Evolutionary conservation across 1,140 invertebrate genomes (phyloP), one percentile per base, ranked within the genome.

Genomic region (Schmidtea mediterranea): DNA sequence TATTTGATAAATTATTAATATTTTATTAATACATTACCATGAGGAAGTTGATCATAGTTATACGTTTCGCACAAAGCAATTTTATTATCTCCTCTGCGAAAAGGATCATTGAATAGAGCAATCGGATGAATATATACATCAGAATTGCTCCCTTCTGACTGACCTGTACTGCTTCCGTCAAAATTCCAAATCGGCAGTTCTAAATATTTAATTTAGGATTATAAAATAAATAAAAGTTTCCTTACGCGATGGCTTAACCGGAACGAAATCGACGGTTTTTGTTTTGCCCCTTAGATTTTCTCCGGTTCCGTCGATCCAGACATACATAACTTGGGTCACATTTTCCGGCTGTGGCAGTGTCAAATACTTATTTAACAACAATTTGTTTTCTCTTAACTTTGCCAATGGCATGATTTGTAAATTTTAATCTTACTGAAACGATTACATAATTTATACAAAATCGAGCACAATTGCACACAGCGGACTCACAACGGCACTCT

Each of bases 281-380:
- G 82, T 83, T 62, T 94, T 94, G 59, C 76, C 75, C 51, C 87
- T 69, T 2, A 90, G 58, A 51, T 77, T 73, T 63, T 90, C 82
- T 1, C 82, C 82, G 1, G 78, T 79, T 2, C 86, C 86, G 62
- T 94, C 86, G 51, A 94, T 83, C 86, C 87, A 94, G 36, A 94
- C 73, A 66, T 94, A 94, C 52, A 79, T 82, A 1, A 76, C 78
- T 58, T 82, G 76, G 26, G 80, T 71, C 57, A 73, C 72, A 32
- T 59, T 55, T 1, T 76, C 76, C 0, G 79, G 78, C 51, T 80
- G 72, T 0, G 76, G 76, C 38, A 87, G 66, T 43, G 72, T 69
- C 56, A 81, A 64, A 59, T 80, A 87, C 46, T 74, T 61, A 13
- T 72, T 67, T 45, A 80, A 59, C 2, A 82, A 12, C 5, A 40